Percentiles rank a stretch among this genome's conserved stretches.
Evolutionary conservation across 2,888 invertebrate species (phyloP).

Genomic region (Lymantria monacha): DNA sequence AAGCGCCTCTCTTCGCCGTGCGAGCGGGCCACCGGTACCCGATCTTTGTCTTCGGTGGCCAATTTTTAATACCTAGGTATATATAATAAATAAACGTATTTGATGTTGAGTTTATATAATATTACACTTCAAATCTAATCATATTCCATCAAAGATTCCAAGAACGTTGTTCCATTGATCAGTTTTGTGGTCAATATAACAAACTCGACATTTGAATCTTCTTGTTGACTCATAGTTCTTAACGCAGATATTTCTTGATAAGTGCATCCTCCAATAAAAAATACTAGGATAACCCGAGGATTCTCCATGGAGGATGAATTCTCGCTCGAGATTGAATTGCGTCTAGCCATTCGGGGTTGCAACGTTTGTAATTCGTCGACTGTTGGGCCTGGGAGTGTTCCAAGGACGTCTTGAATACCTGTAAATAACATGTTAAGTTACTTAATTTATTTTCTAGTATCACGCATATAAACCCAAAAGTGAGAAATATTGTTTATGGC

Average conservation of each 20-base stretch:
- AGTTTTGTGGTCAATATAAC: conserved; percentile 95
- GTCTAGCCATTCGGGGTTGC: conserved; percentile 80
- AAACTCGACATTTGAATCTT: conserved; percentile 93
- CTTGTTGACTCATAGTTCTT: conserved; percentile 88
- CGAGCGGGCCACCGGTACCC: too few relatives aligned
- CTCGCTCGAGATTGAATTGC: conserved; percentile 82
- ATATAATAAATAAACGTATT: too few relatives aligned
- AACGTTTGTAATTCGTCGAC: conserved; percentile 85
- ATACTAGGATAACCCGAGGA: conserved; percentile 91
- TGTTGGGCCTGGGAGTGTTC: conserved; percentile 90
- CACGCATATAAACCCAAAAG: too few relatives aligned
- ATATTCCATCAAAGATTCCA: conserved; percentile 87
- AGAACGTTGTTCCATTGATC: conserved; percentile 93
- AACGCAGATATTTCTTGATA: conserved; percentile 94
- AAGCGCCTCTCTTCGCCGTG: too few relatives aligned
- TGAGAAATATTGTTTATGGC: too few relatives aligned
- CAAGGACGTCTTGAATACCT: conserved; percentile 92
- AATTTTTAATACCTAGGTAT: too few relatives aligned
- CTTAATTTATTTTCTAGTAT: background rate
- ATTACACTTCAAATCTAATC: background rate
- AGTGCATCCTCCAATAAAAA: conserved; percentile 98
- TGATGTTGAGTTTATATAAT: too few relatives aligned
- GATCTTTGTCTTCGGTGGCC: too few relatives aligned
- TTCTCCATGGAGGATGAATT: conserved; percentile 80
- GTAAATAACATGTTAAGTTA: conserved; percentile 22